Base-by-base conservation (phyloP, 2,888 invertebrate genomes). In the Calameuta pallipes region DNA sequence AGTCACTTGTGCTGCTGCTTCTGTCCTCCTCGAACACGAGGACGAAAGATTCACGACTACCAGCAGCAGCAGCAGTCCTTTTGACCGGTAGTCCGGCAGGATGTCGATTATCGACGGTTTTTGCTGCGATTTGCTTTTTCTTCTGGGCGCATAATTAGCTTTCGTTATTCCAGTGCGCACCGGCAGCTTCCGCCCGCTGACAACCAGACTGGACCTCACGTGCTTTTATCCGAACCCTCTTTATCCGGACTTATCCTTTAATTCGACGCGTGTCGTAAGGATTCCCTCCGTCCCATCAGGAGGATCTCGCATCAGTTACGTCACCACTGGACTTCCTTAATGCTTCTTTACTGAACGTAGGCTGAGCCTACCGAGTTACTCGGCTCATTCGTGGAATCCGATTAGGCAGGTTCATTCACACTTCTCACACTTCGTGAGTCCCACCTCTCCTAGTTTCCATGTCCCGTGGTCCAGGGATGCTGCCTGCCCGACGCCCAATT, bases 71-170 rank as follows among this genome's bases (percentile, higher is more conserved):
- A 35, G 68, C 68, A n/a, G 34, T 75, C 68, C 76, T 76, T 79
- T 80, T 80, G 78, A 81, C 82, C 80, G 80, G 80, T 80, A 81
- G 84, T 82, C 82, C 83, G 88, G 88, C 89, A 90, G 90, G 89
- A 90, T 89, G 89, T 89, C 89, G 90, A 90, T 90, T 90, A 90
- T 90, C 90, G 89, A 90, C 83, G 88, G 84, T 90, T 89, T 89
- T 90, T 89, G 88, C 87, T 82, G 80, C 79, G 83, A 87, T 87
- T 84, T 85, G 80, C 83, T 83, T 82, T 84, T 83, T 81, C 80
- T 80, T 78, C 78, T 84, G 85, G 86, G 87, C 87, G 88, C 90
- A 89, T 89, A 89, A 90, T 90, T 90, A 90, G 89, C 90, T 89
- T 89, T 90, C 89, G 87, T 89, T 90, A 88, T 89, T 90, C 87